Base-by-base conservation (phyloP, 2,888 invertebrate species). In the Callosobruchus maculatus region DNA sequence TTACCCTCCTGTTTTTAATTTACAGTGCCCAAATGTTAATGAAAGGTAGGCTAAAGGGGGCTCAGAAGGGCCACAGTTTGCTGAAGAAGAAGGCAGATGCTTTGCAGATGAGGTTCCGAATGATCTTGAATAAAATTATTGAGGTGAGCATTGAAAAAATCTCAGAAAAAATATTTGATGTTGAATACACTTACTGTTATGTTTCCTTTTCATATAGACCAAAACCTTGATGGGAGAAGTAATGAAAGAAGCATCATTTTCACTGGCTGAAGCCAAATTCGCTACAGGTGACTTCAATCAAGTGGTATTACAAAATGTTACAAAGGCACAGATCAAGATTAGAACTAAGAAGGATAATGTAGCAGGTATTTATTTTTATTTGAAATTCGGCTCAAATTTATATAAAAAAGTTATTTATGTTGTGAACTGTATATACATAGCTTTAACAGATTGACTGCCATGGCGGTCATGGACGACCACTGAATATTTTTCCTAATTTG, bases 1-100 rank as follows among this genome's bases (percentile, higher is more conserved):
- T 84, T 81, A 83, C 83, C 80, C 74, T 78, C 73, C 75, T 76
- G 72, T 72, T 82, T 83, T 82, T 82, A 21, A 80, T 78, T 88
- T 90, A 79, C 85, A 98, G 98, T 88, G 98, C 99, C 78, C 97
- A 98, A 89, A 97, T 98, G 91, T 92, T 97, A 86, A 99, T 99
- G 95, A 99, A 99, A 88, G 92, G 91, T 78, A 94, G 99, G 85
- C 90, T 99, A 85, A 96, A 97, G 88, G 99, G 99, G 80, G 99
- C 99, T 80, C 95, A 97, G 86, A 99, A 98, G 87, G 99, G 99
- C 75, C 99, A 99, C 91, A 98, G 98, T 85, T 90, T 99, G 79
- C 89, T 99, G 77, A 99, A 99, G 90, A 99, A 99, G 89, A 99
- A 99, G 88, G 98, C 99, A 80, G 99, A 99, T 90, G 99, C 99